phyloP scores from a whole-genome alignment of 2,113 vertebrate genomes.

The Dermatemys mawii region DNA sequence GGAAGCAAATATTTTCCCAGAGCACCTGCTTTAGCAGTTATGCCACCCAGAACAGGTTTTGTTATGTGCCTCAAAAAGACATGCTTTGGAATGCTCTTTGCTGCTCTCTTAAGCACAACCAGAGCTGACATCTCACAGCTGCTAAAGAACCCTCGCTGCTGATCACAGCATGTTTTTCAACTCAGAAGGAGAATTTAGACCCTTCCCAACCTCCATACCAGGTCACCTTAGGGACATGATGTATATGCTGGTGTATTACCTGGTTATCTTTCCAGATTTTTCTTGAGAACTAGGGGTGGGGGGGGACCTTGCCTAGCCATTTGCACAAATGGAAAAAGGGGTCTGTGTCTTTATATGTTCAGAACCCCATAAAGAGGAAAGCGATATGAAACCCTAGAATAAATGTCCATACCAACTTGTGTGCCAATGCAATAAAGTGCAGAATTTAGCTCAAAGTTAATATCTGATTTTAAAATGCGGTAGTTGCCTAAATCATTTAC shows the following conservation, averaged over 20 bases:
- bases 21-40: background rate
- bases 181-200: background rate
- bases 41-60: background rate
- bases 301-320: background rate
- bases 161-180: background rate
- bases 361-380: background rate
- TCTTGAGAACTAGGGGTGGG: background rate
- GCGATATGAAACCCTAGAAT: background rate
- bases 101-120: background rate
- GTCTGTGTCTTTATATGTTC: background rate
- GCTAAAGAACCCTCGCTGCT: background rate
- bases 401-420: background rate
- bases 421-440: background rate
- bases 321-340: background rate
- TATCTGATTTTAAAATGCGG: background rate
- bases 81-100: background rate
- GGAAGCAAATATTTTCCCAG: background rate
- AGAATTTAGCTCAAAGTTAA: background rate
- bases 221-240: background rate
- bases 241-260: background rate
- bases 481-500: too few relatives aligned
- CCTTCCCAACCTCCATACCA: background rate
- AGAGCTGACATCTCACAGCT: background rate
- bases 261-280: background rate
- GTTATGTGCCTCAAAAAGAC: background rate